These are phyloP conservation scores for Heterodera filipjevi DNA, from an alignment of 2,888 invertebrate species.

Conservation along the genomic window DNA sequence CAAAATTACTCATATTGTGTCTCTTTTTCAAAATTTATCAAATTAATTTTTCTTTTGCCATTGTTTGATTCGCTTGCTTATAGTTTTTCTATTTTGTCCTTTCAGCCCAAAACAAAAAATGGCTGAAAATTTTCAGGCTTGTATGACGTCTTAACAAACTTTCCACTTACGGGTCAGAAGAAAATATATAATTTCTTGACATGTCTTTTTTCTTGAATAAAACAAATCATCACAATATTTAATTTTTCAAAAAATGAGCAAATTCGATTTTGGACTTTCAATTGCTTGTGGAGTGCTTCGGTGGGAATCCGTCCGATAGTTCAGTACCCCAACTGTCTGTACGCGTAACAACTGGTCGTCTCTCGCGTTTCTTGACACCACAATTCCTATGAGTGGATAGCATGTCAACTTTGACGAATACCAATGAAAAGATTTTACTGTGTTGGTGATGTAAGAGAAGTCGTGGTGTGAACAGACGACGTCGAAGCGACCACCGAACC, in stretches of 20 bases:
- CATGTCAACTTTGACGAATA: background rate
- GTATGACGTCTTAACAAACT: too few species aligned
- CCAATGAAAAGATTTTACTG: conserved; percentile 23
- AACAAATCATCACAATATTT: background rate
- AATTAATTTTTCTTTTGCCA: too few species aligned
- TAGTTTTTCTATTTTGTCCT: too few species aligned
- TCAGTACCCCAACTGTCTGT: conserved; percentile 51
- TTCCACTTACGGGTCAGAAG: too few species aligned
- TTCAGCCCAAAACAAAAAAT: too few species aligned
- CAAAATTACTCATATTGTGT: too few species aligned
- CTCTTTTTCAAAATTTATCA: too few species aligned
- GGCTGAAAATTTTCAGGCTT: too few species aligned
- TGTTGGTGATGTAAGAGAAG: conserved; percentile 63
- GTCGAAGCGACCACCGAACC: conserved; percentile 62
- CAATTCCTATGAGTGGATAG: conserved; percentile 42
- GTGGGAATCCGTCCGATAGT: background rate
- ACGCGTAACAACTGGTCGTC: conserved; percentile 61
- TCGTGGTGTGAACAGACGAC: conserved; percentile 54
- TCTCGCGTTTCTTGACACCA: conserved; percentile 60
- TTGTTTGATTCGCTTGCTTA: too few species aligned
- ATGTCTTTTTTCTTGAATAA: too few species aligned
- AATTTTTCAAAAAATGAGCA: background rate
- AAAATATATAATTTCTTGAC: too few species aligned
- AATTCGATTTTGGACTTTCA: background rate
- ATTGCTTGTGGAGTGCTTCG: background rate